phyloP scores from a whole-genome alignment of 2,113 vertebrate genomes.

The Nyctereutes procyonoides region DNA sequence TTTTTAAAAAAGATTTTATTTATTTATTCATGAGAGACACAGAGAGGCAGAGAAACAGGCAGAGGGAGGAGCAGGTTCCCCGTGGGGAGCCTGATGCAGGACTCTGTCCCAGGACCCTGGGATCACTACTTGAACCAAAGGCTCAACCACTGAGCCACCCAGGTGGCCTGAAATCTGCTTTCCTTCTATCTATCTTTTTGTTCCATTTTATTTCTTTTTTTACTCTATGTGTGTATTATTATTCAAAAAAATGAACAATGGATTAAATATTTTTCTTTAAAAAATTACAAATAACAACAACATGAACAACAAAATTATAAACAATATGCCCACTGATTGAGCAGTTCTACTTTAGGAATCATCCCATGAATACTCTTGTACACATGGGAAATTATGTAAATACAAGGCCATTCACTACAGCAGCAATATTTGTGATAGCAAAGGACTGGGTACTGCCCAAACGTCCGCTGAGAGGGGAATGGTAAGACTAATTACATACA shows the following conservation, averaged over 20 bases:
- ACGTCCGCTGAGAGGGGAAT: background rate
- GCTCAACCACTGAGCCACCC: too few species aligned
- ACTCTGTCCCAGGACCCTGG: too few species aligned
- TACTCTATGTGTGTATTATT: background rate
- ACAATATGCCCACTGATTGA: background rate
- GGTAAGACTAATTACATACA: background rate
- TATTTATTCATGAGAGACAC: too few species aligned
- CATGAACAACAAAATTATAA: background rate
- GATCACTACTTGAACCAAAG: too few species aligned
- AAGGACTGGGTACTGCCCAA: background rate
- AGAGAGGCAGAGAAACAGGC: too few species aligned
- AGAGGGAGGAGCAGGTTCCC: too few species aligned
- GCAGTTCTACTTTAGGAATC: background rate
- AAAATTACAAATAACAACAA: background rate
- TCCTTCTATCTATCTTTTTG: background rate
- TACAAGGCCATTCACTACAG: background rate
- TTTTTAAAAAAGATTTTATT: too few species aligned
- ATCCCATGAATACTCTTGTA: background rate
- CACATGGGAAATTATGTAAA: background rate
- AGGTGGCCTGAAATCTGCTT: background rate
- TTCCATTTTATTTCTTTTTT: background rate
- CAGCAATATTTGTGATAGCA: slow-evolving; percentile 17
- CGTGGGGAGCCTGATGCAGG: too few species aligned
- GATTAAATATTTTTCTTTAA: background rate
- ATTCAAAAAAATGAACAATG: slow-evolving; percentile 37